These are phyloP conservation scores for Drosophila busckii DNA, from an alignment of 1,140 invertebrate genomes.

Conservation along the genomic window DNA sequence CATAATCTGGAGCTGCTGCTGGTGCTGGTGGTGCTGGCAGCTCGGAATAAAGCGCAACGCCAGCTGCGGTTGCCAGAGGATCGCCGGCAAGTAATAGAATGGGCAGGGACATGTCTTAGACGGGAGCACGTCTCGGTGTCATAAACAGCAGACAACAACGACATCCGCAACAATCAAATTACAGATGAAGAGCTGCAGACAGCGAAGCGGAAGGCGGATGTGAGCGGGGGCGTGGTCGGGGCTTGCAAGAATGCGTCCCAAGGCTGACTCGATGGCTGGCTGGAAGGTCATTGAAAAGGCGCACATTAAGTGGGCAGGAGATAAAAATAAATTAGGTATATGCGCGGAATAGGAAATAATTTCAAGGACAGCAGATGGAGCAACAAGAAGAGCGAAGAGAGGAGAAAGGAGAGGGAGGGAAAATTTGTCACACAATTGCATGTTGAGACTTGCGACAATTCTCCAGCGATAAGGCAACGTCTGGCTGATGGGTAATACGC, in stretches of 20 bases:
- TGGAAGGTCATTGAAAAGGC: not conserved
- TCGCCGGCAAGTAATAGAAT: not conserved
- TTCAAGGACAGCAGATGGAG: not conserved
- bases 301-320: not conserved
- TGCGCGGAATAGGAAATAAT: not conserved
- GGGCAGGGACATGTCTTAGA: not conserved
- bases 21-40: not conserved
- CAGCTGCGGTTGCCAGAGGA: slow-evolving; percentile 13
- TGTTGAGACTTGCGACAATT: not conserved
- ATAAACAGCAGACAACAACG: slow-evolving; percentile 14
- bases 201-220: too few relatives aligned
- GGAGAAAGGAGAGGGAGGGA: not conserved
- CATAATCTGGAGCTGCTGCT: slow-evolving; percentile 33
- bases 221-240: slow-evolving; percentile 6
- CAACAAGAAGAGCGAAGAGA: not conserved
- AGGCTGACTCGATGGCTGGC: not conserved
- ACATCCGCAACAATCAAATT: slow-evolving; percentile 26
- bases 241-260: too few relatives aligned
- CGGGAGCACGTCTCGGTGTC: slow-evolving; percentile 2
- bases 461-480: not conserved
- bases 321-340: slow-evolving; percentile 41
- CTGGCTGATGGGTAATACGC: too few relatives aligned
- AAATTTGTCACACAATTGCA: slow-evolving; percentile 17
- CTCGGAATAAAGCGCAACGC: too few relatives aligned
- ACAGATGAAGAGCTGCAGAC: slow-evolving; percentile 2